phyloP scores from a whole-genome alignment of 2,113 vertebrate genomes.

The Larimichthys polyactis region DNA sequence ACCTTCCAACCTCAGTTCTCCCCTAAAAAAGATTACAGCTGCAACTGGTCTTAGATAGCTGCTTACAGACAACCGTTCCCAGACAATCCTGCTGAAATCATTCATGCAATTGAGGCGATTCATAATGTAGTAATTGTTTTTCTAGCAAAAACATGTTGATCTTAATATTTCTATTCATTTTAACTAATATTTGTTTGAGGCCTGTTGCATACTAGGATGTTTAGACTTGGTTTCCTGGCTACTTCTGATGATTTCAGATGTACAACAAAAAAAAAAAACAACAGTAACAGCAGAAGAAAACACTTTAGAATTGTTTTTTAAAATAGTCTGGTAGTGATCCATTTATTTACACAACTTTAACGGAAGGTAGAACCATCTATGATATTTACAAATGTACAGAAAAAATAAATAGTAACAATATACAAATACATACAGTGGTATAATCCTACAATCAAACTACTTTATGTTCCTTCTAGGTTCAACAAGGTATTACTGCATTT shows the following conservation, averaged over 20 bases:
- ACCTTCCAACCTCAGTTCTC: background rate
- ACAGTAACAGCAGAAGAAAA: background rate
- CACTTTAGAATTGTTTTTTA: background rate
- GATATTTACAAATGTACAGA: constrained; percentile 75
- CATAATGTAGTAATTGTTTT: no score
- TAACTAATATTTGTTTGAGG: background rate
- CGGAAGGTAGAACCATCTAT: constrained; percentile 49
- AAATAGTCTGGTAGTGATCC: constrained; percentile 7
- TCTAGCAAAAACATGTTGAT: background rate
- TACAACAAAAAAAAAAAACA: background rate
- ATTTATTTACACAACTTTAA: constrained; percentile 59
- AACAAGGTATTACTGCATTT: background rate
- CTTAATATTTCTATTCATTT: background rate
- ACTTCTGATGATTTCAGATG: no score
- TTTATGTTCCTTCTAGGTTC: background rate
- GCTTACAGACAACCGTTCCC: background rate
- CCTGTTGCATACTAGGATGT: background rate
- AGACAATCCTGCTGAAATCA: background rate
- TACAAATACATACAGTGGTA: constrained; percentile 55
- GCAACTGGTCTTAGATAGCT: background rate
- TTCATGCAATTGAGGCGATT: no score
- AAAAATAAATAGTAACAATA: constrained; percentile 60
- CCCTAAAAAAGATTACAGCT: background rate
- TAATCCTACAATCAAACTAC: constrained; percentile 23
- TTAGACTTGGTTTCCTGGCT: background rate